phyloP scores from a whole-genome alignment of 1,140 invertebrate species.

The Frieseomelitta varia region DNA sequence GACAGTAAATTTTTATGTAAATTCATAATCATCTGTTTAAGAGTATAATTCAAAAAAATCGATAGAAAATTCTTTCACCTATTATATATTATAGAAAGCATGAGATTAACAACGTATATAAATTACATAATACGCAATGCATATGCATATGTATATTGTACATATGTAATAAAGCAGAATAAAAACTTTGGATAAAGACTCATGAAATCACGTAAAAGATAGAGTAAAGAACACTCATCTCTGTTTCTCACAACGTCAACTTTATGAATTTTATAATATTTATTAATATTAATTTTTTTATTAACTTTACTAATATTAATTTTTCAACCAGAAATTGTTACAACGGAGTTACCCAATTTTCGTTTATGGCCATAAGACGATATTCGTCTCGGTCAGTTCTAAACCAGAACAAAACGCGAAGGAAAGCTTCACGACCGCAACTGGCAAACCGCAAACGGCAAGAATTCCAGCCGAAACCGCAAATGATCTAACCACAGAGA shows the following conservation, averaged over 20 bases:
- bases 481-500: conserved; percentile 7
- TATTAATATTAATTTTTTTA: not conserved
- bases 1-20: too few relatives aligned
- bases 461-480: conserved; percentile 1
- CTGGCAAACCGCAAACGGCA: conserved; percentile 5
- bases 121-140: too few relatives aligned
- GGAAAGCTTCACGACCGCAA: conserved; percentile 6
- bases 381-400: not conserved
- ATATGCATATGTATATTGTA: too few relatives aligned
- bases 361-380: not conserved
- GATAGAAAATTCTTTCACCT: too few relatives aligned
- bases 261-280: too few relatives aligned
- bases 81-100: too few relatives aligned
- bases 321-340: not conserved
- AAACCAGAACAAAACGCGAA: not conserved
- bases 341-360: not conserved
- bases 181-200: not conserved
- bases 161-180: not conserved
- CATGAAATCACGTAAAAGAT: too few relatives aligned
- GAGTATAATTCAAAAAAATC: too few relatives aligned
- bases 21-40: too few relatives aligned
- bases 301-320: not conserved
- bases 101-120: not conserved
- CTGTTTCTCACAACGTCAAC: not conserved
- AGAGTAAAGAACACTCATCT: not conserved